phyloP scores from a whole-genome alignment of 92 coral and sea anemone species.

The Desmophyllum pertusum region DNA sequence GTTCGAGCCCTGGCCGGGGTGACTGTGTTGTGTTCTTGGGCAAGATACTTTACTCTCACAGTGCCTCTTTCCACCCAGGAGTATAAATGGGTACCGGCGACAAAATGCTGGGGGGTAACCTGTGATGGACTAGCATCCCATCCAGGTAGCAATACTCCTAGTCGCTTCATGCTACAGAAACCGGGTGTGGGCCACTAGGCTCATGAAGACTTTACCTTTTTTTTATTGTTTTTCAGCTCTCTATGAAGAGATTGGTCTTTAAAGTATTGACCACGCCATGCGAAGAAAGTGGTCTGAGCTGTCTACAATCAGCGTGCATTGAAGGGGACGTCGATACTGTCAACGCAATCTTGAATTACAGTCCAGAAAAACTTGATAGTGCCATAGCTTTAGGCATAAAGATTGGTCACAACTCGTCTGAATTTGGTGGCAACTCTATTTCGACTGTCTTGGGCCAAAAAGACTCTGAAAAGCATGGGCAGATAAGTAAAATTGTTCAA shows the following conservation, averaged over 20 bases:
- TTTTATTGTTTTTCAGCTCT: slow-evolving; percentile 2
- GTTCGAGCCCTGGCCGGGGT: too few relatives aligned
- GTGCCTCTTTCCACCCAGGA: too few relatives aligned
- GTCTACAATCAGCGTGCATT: slow-evolving; percentile 54
- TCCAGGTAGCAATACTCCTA: too few relatives aligned
- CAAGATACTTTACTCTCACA: too few relatives aligned
- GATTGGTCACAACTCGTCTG: slow-evolving; percentile 6
- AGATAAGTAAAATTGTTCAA: slow-evolving; percentile 42
- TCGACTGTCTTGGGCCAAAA: not conserved
- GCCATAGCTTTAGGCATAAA: slow-evolving; percentile 46
- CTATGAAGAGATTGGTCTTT: slow-evolving; percentile 35
- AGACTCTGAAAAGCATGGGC: slow-evolving; percentile 34
- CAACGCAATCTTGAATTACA: slow-evolving; percentile 54
- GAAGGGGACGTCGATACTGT: slow-evolving; percentile 60
- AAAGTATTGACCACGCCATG: slow-evolving; percentile 40
- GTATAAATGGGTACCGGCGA: too few relatives aligned
- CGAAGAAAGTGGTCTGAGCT: slow-evolving; percentile 38
- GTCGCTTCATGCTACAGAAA: too few relatives aligned
- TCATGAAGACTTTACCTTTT: too few relatives aligned
- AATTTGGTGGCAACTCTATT: slow-evolving; percentile 19
- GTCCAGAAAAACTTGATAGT: slow-evolving; percentile 63
- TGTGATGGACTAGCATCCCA: too few relatives aligned
- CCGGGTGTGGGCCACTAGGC: too few relatives aligned
- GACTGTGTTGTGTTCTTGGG: too few relatives aligned
- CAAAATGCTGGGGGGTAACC: too few relatives aligned